Evolutionary conservation across 2,797 vertebrate genomes (phyloP).

Genomic region (Chaunax sp.): DNA sequence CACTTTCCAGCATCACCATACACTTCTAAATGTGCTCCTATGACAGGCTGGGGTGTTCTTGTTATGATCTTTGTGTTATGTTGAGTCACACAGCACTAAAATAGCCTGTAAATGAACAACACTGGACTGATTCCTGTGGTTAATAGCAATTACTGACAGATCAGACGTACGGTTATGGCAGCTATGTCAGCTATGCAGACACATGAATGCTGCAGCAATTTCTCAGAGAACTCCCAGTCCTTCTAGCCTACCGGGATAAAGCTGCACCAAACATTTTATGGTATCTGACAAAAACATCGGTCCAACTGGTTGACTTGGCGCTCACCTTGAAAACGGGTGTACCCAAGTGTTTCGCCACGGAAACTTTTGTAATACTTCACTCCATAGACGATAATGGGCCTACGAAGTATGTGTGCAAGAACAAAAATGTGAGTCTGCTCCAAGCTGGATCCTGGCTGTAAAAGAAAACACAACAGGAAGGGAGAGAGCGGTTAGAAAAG

Average conservation of each 20-base stretch:
- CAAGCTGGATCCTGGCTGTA: conserved; percentile 96
- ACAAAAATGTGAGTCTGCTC: conserved; percentile 99
- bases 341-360: conserved; percentile 96
- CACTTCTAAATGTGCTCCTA: conserved; percentile 4
- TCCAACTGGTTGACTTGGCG: background rate
- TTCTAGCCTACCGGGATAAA: conserved; percentile 17
- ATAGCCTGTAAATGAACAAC: conserved; percentile 25
- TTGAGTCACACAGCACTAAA: conserved; percentile 24
- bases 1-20: conserved; percentile 2
- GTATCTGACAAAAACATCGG: background rate
- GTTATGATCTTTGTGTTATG: conserved; percentile 32
- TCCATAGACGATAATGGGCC: conserved; percentile 98
- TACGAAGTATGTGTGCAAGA: conserved; percentile 98
- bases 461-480: conserved; percentile 40
- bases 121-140: conserved; percentile 19
- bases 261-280: background rate
- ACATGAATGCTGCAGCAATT: conserved; percentile 39
- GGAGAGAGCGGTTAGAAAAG: conserved; percentile 10
- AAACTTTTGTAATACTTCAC: conserved; percentile 99
- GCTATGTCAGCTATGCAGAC: conserved; percentile 66
- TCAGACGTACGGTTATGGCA: conserved; percentile 51
- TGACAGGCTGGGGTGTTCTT: background rate
- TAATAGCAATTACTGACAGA: conserved; percentile 48
- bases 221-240: conserved; percentile 53
- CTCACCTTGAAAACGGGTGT: conserved; percentile 99